Evolutionary conservation across 2,113 vertebrate species (phyloP), one percentile per base, ranked within the genome.

Genomic region (Patagioenas fasciata): DNA sequence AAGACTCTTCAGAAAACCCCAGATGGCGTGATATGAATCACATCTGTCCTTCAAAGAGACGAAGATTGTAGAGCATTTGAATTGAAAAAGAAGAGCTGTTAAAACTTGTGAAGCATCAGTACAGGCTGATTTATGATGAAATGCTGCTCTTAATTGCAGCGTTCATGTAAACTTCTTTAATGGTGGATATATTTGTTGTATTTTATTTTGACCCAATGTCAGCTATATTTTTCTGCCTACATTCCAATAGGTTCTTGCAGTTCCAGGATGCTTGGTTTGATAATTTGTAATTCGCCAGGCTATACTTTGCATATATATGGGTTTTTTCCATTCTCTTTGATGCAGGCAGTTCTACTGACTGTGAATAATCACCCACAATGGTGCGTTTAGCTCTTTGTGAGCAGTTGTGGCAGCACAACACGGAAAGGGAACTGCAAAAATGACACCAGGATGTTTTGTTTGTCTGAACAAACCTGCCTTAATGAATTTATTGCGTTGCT

Each of bases 401-500:
- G 73, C 29, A 83, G 24, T 25, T 20, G 2, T 21, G 69, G 54
- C 75, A 86, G 65, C 38, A 42, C 53, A 80, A 82, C 79, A 42
- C 13, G 47, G 90, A 93, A 97, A 86, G 44, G 61, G 53, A 86
- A 9, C 5, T 3, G 48, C 17, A 84, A 42, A 95, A 83, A 71
- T 57, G 11, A 48, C 75, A 72, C 31, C 17, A 53, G 4, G 23
- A 23, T 13, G 17, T 91, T 81, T 72, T 84, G 57, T 95, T 86
- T 93, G 48, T 54, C 77, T 88, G 69, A 86, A 17, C 92, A 90
- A 92, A 90, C 61, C 38, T 71, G 23, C 66, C 87, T 64, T 83
- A 91, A 96, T 85, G 57, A 91, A 90, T 96, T 97, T 96, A 97
- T 90, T 93, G 80, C 28, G 0, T 24, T 93, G 85, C 92, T 94